These are phyloP conservation scores for Periophthalmus magnuspinnatus DNA, from an alignment of 2,797 vertebrate genomes.

Conservation along the genomic window DNA sequence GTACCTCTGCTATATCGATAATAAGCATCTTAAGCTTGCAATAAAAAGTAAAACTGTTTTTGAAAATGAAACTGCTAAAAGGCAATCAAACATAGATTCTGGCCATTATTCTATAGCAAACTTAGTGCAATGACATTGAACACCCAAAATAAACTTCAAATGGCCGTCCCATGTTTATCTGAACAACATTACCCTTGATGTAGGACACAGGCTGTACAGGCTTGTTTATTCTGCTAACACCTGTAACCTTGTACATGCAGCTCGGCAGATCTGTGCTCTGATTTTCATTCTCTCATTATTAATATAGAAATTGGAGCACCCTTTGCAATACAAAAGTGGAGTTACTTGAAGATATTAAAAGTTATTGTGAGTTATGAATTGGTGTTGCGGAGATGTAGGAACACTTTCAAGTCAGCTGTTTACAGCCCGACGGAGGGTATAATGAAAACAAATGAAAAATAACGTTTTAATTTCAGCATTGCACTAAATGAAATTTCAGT, in stretches of 20 bases:
- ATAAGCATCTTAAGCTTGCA: not conserved
- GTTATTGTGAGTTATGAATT: not conserved
- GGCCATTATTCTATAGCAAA: not conserved
- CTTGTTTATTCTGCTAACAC: slow-evolving; percentile 9
- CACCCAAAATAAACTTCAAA: not conserved
- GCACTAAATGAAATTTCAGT: slow-evolving; percentile 37
- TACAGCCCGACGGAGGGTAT: not conserved
- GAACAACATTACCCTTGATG: slow-evolving; percentile 11
- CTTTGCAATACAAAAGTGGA: not conserved
- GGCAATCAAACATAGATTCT: not conserved
- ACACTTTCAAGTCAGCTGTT: not conserved
- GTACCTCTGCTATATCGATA: too few species aligned
- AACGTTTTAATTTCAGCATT: slow-evolving; percentile 31
- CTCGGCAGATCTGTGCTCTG: slow-evolving; percentile 6
- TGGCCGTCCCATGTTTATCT: not conserved
- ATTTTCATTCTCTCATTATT: slow-evolving; percentile 3
- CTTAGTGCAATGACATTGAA: not conserved
- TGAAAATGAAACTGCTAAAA: not conserved
- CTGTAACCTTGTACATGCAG: slow-evolving; percentile 7
- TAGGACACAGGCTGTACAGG: slow-evolving; percentile 4
- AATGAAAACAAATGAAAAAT: slow-evolving; percentile 24
- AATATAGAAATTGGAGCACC: not conserved
- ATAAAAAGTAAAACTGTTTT: not conserved
- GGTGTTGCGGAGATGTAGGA: not conserved
- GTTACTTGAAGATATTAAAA: not conserved